A percentile compares a stretch with the other conserved stretches of the same genome.
phyloP scores from a whole-genome alignment of 2,888 invertebrate genomes.

The Sialis lutaria region DNA sequence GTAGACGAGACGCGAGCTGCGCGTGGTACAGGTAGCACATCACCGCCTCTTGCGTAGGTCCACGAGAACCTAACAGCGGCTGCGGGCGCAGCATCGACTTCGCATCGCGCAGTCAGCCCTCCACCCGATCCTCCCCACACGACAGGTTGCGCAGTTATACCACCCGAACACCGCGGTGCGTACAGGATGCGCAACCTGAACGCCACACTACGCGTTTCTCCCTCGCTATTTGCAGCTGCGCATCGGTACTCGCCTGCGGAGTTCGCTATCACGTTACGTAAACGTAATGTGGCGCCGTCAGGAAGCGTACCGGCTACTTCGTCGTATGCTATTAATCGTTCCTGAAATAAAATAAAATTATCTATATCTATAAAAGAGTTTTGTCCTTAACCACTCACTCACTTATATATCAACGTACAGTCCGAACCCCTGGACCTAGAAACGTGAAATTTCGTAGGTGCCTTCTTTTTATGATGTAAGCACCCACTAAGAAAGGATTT shows the following conservation, averaged over 20 bases:
- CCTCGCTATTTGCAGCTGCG: constrained; percentile 62
- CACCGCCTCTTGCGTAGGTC: constrained; percentile 60
- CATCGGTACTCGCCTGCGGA: constrained; percentile 68
- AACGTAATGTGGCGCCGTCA: constrained; percentile 45
- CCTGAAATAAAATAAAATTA: constrained; percentile 29
- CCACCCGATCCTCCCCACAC: constrained; percentile 58
- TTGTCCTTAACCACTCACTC: no score
- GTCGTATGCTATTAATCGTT: constrained; percentile 43
- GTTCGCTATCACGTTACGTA: constrained; percentile 48
- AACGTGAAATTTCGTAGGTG: no score
- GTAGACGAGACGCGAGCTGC: constrained; percentile 31
- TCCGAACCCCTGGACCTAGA: no score
- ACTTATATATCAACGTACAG: no score
- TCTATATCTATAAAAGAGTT: no score
- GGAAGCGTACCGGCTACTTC: constrained; percentile 47
- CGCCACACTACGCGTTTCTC: constrained; percentile 60
- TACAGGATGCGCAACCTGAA: constrained; percentile 57
- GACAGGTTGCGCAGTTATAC: constrained; percentile 43
- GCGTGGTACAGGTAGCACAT: constrained; percentile 54
- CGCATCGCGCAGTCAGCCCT: constrained; percentile 56
- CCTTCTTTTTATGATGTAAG: no score
- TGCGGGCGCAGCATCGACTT: constrained; percentile 59
- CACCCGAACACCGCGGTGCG: constrained; percentile 59
- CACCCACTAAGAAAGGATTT: no score
- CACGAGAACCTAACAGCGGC: constrained; percentile 59